Evolutionary conservation across 2,113 vertebrate genomes (phyloP), one percentile per base, ranked within the genome.

Genomic region (Oplegnathus fasciatus): DNA sequence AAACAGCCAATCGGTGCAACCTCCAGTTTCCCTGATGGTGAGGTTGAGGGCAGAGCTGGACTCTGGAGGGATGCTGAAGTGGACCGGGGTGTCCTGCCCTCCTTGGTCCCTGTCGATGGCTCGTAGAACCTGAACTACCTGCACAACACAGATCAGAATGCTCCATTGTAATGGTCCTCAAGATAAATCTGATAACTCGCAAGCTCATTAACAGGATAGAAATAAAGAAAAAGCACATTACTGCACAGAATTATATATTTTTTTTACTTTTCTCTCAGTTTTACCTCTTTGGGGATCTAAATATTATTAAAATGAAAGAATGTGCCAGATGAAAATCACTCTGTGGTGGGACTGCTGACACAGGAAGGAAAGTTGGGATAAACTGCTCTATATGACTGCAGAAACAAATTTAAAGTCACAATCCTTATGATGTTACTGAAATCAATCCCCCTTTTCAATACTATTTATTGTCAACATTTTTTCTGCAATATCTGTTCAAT

Each of bases 61-160:
- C 64, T 95, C 96, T 3, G 93, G 34, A 0, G 95, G 89, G 81
- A 97, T 95, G 80, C 96, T 97, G 91, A 98, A 96, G 91, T 96
- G 96, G 75, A 97, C 93, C 0, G 88, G 91, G 50, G 94, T 91
- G 24, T 93, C 93, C 58, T 95, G 95, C 14, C 94, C 95, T 10
- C 86, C 95, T 14, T 96, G 95, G 37, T 97, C 97, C 89, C 84
- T 94, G 90, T 97, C 97, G 15, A 97, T 84, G 0, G 96, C 96
- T 61, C 94, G 91, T 66, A 98, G 88, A 34, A 97, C 94, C 91
- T 97, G 97, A 65, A 97, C 95, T 26, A 97, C 92, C 97, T 98
- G 91, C 30, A 64, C 52, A 57, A 60, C 46, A 91, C 30, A 91
- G 54, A 70, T 40, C 55, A 54, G 52, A 5, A 80, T 32, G 32